Percentiles rank a stretch among this genome's conserved stretches.
These are phyloP conservation scores for Dipodomys spectabilis DNA, from an alignment of 2,113 vertebrate species.

Conservation along the genomic window DNA sequence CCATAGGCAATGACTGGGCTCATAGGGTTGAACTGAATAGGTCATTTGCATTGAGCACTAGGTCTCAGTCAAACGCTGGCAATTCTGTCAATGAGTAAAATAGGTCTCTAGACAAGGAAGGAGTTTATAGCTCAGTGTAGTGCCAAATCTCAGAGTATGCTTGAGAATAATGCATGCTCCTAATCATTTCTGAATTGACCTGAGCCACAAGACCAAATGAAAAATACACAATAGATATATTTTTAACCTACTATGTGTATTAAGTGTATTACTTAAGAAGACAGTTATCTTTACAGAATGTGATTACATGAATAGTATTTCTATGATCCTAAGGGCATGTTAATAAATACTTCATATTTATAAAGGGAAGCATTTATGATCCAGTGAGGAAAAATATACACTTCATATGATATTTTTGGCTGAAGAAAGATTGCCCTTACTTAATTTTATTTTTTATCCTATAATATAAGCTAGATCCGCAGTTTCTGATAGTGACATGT, in stretches of 20 bases:
- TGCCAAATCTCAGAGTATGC: neutral
- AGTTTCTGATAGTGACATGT: conserved; percentile 4
- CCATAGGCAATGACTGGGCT: neutral
- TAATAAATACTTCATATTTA: neutral
- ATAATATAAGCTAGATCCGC: neutral
- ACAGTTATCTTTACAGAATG: neutral
- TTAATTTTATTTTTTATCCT: neutral
- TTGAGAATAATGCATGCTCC: neutral
- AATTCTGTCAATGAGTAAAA: neutral
- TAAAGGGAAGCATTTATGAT: neutral
- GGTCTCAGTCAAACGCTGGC: neutral
- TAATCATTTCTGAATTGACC: neutral
- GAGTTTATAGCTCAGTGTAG: neutral
- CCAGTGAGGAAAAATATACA: neutral
- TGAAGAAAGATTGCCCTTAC: neutral
- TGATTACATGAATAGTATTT: neutral
- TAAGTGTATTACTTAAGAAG: neutral
- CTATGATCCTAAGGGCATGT: neutral
- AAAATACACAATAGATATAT: neutral
- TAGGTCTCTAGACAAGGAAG: neutral
- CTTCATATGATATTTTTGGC: neutral
- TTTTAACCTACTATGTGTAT: neutral
- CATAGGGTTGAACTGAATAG: neutral
- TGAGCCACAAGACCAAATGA: neutral
- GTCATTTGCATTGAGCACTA: neutral